These are phyloP conservation scores for Plestiodon gilberti DNA, from an alignment of 2,113 vertebrate species.

Conservation along the genomic window DNA sequence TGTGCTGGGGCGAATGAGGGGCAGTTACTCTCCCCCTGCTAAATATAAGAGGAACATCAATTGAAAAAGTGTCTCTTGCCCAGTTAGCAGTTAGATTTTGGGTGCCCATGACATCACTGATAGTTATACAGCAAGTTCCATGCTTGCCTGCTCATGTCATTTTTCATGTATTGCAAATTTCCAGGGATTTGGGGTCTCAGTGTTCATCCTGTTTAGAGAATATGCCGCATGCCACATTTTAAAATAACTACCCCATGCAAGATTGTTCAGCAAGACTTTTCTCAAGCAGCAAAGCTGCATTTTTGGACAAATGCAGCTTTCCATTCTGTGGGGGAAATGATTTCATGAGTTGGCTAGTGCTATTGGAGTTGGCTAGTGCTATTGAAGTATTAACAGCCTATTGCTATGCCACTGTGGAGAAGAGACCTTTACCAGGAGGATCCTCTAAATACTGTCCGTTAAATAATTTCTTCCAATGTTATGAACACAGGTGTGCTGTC, in stretches of 20 bases:
- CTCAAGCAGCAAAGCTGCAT: neutral
- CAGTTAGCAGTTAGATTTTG: neutral
- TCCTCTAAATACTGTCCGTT: neutral
- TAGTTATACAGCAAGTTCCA: neutral
- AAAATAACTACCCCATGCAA: neutral
- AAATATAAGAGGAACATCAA: no score
- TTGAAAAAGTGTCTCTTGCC: no score
- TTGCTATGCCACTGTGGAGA: neutral
- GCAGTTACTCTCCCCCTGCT: no score
- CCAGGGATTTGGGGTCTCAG: neutral
- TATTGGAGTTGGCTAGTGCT: neutral
- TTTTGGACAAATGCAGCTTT: no score
- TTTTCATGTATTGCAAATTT: neutral
- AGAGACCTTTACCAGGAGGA: neutral
- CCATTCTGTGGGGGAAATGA: neutral
- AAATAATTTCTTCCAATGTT: no score
- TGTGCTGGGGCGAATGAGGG: no score
- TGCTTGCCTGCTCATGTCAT: neutral
- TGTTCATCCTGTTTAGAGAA: neutral
- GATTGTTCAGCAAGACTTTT: neutral
- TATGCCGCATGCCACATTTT: neutral
- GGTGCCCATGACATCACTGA: neutral
- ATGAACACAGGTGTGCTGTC: no score
- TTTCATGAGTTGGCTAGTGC: no score
- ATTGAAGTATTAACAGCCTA: neutral